Evolutionary conservation across 1,140 invertebrate genomes (phyloP).

Genomic region (Zaprionus lachaisei): DNA sequence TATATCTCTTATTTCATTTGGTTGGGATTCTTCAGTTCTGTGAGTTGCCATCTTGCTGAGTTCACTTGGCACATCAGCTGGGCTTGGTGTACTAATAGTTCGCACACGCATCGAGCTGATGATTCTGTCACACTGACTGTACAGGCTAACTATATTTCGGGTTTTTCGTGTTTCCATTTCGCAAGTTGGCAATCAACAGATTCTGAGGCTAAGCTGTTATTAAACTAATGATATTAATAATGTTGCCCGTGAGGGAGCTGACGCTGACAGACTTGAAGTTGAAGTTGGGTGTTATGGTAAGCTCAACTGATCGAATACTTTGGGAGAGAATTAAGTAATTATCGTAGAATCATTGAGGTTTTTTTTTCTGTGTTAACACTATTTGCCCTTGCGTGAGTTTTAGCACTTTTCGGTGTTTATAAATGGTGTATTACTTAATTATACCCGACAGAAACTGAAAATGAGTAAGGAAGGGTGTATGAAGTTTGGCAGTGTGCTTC

Average conservation of each 20-base stretch:
- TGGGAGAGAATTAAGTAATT: conserved; percentile 20
- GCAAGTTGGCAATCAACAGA: conserved; percentile 51
- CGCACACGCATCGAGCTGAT: conserved; percentile 41
- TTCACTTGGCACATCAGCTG: conserved; percentile 7
- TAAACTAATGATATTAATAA: conserved; percentile 58
- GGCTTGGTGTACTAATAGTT: conserved; percentile 46
- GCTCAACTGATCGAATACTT: neutral
- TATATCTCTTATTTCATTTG: neutral
- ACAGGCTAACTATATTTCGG: conserved; percentile 32
- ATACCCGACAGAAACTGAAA: neutral
- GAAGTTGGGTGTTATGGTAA: conserved; percentile 4
- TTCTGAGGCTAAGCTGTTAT: conserved; percentile 71
- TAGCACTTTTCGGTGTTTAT: conserved; percentile 9
- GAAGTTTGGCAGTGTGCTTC: neutral
- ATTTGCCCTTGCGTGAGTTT: conserved; percentile 24
- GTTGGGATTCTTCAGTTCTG: conserved; percentile 4
- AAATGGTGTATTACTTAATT: conserved; percentile 32
- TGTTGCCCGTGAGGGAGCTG: conserved; percentile 52
- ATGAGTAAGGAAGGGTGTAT: neutral
- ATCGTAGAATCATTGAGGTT: conserved; percentile 9
- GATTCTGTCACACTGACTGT: neutral
- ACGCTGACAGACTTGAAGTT: conserved; percentile 12
- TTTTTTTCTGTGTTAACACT: conserved; percentile 5
- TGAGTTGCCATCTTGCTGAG: neutral
- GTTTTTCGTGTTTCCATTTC: conserved; percentile 66